These are phyloP conservation scores for Melitaea athalia DNA, from an alignment of 2,888 invertebrate genomes.

Conservation along the genomic window DNA sequence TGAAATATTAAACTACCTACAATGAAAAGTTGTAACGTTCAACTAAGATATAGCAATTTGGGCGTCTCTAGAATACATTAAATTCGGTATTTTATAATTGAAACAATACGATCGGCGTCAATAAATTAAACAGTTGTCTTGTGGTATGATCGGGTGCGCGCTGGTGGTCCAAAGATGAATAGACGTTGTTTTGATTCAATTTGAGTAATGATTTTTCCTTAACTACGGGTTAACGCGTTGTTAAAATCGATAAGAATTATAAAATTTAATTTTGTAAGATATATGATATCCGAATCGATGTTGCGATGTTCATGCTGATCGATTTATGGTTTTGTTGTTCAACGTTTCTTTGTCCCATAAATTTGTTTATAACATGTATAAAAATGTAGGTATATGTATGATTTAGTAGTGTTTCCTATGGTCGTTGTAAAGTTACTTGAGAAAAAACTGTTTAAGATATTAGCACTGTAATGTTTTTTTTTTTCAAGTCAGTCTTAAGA, in stretches of 20 bases:
- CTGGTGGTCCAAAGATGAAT: conserved; percentile 72
- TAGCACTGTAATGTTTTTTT: no score
- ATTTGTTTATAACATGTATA: background rate
- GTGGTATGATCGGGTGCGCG: conserved; percentile 63
- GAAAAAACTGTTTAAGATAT: no score
- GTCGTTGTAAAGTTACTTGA: no score
- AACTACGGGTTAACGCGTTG: conserved; percentile 18
- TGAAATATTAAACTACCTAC: conserved; percentile 64
- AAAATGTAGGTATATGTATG: no score
- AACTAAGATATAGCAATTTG: conserved; percentile 55
- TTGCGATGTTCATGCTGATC: background rate
- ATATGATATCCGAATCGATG: conserved; percentile 2
- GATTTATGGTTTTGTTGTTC: background rate
- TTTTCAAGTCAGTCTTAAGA: no score
- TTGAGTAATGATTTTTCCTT: conserved; percentile 34
- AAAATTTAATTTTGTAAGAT: background rate
- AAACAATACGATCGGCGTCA: conserved; percentile 69
- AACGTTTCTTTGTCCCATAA: background rate
- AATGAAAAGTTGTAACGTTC: conserved; percentile 63
- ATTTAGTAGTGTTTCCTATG: no score
- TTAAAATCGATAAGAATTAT: conserved; percentile 19
- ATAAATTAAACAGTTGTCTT: conserved; percentile 68
- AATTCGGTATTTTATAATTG: conserved; percentile 75
- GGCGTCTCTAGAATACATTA: conserved; percentile 70
- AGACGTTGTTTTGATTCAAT: conserved; percentile 53